These are phyloP conservation scores for Brevimyrus niger DNA, from an alignment of 2,113 vertebrate genomes.

Conservation along the genomic window DNA sequence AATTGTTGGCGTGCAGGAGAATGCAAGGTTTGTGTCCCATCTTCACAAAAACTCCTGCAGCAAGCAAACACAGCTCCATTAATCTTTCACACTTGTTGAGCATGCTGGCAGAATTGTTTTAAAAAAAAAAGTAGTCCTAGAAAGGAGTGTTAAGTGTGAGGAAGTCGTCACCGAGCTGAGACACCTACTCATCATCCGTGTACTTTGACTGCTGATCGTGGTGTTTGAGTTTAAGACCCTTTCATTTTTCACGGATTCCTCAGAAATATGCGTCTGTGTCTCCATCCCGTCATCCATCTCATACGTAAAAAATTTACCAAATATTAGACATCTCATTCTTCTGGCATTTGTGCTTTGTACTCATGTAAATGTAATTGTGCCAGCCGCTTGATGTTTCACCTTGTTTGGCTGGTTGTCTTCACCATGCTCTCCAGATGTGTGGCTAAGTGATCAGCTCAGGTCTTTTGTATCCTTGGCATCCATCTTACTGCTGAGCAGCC, in stretches of 20 bases:
- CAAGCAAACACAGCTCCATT: neutral
- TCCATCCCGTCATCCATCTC: neutral
- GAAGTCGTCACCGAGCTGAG: neutral
- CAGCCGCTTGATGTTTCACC: neutral
- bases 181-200: neutral
- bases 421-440: neutral
- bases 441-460: neutral
- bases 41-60: neutral
- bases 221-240: neutral
- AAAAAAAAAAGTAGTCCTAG: neutral
- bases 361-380: neutral
- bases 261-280: neutral
- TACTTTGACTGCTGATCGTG: neutral
- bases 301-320: neutral
- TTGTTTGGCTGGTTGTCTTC: neutral
- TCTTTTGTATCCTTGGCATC: neutral
- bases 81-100: neutral
- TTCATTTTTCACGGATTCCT: neutral
- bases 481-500: neutral
- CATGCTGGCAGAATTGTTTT: neutral
- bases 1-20: conserved; percentile 91
- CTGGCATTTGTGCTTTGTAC: neutral
- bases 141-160: neutral
- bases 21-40: conserved; percentile 67
- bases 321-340: neutral